Evolutionary conservation across 2,888 invertebrate genomes (phyloP), one percentile per base, ranked within the genome.

Genomic region (Drosophila paucipuncta): DNA sequence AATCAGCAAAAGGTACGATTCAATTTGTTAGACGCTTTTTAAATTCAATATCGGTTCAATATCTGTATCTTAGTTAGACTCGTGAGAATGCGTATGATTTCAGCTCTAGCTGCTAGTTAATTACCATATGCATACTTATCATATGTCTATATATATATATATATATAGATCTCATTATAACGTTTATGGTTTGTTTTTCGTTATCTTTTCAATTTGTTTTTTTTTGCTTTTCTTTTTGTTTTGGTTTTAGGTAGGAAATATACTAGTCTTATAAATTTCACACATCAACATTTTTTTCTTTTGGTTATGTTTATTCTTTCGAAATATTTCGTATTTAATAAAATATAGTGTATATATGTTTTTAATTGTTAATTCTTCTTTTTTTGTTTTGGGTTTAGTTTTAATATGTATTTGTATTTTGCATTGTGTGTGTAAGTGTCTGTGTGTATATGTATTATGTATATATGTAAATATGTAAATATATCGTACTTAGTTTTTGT

Each of bases 231-330:
- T 60, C 18, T 25, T 70, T 80, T 66, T 39, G 18, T 68, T 68
- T 67, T 52, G n/a, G 52, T 69, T 55, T 68, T 91, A 92, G 91
- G 91, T 91, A 91, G 91, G 91, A 92, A 91, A 91, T 91, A 83
- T 86, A 89, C 91, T 91, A 91, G 91, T 91, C 91, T 91, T 92
- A 90, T 92, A 86, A 91, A 91, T 91, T 91, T 91, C 91, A 92
- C 90, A 91, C 92, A 92, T 92, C 91, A 92, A 92, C 91, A 92
- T 91, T 89, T 71, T 85, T 82, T 78, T 82, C 53, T 70, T 78
- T 76, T 67, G 57, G 73, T 77, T 80, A 63, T 61, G 63, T 68
- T 74, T 66, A 73, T 58, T 63, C 57, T 57, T 73, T 79, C 73
- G 79, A 83, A 82, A 85, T 85, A 80, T 76, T 78, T 85, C 55